Conservation (phyloP, 2,797 vertebrate species). For the Potorous gilbertii region DNA sequence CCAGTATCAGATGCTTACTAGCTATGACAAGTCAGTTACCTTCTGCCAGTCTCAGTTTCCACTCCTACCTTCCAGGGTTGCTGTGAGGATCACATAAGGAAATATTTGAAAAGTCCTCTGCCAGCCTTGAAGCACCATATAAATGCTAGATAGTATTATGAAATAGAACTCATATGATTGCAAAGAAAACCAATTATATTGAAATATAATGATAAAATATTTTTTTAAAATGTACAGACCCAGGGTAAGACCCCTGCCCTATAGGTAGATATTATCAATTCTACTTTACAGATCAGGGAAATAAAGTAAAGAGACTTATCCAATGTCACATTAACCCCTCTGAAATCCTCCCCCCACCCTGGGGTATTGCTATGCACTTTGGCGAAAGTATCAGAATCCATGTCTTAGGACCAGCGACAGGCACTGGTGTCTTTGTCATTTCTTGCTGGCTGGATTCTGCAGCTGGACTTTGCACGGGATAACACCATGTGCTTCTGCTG, state of each 20-base stretch:
- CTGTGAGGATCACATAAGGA: background rate
- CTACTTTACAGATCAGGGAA: background rate
- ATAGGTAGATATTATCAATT: background rate
- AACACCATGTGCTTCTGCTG: background rate
- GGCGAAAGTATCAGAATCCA: background rate
- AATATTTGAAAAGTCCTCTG: background rate
- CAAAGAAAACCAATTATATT: background rate
- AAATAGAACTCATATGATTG: background rate
- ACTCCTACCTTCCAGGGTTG: background rate
- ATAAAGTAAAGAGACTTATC: background rate
- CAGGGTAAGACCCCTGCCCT: background rate
- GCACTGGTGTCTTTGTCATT: background rate
- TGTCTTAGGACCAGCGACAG: background rate
- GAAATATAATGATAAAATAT: background rate
- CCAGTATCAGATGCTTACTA: background rate
- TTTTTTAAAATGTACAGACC: background rate
- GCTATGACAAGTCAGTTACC: background rate
- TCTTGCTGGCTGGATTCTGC: background rate
- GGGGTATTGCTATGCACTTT: background rate
- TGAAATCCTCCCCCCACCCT: background rate
- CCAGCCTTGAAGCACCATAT: background rate
- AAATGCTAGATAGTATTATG: background rate
- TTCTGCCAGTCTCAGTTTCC: background rate
- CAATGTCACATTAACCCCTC: background rate
- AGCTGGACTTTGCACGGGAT: background rate